Conservation (phyloP, 53 echinoderm and acorn worm species). For the Hippasteria phrygiana region DNA sequence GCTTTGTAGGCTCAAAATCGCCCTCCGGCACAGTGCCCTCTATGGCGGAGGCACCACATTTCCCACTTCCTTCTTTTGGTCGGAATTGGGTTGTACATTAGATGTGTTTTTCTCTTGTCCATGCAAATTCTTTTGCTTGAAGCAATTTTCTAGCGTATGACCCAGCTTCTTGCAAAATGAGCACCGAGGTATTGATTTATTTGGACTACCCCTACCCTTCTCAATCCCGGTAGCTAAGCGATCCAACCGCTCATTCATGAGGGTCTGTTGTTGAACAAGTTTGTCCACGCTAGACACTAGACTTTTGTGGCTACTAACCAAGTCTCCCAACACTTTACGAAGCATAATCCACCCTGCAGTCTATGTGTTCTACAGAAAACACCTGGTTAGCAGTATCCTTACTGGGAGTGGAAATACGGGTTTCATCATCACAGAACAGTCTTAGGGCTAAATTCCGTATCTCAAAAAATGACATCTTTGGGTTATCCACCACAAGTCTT, state of each 20-base stretch:
- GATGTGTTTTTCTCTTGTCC: not conserved
- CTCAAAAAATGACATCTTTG: not conserved
- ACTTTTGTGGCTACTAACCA: not conserved
- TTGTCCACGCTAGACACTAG: not conserved
- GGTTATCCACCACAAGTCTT: not conserved
- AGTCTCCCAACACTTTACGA: not conserved
- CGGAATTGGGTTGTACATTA: not conserved
- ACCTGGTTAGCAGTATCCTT: not conserved
- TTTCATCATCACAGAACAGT: not conserved
- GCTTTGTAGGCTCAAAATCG: not conserved
- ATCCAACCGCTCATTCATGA: conserved; percentile 21
- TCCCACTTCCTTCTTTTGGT: not conserved
- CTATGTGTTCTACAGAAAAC: not conserved
- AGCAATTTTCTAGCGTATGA: conserved; percentile 13
- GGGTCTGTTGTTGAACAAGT: conserved; percentile 19
- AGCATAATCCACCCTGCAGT: not conserved
- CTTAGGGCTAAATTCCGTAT: not conserved
- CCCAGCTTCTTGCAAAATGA: conserved; percentile 33
- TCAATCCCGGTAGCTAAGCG: not conserved
- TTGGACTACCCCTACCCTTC: not conserved
- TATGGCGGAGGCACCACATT: conserved; percentile 11
- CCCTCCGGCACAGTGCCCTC: conserved; percentile 28
- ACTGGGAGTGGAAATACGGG: not conserved
- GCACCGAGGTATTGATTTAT: not conserved
- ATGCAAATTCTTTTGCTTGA: not conserved